Evolutionary conservation across 1,140 invertebrate genomes (phyloP).

Genomic region (Scaptodrosophila lebanonensis): DNA sequence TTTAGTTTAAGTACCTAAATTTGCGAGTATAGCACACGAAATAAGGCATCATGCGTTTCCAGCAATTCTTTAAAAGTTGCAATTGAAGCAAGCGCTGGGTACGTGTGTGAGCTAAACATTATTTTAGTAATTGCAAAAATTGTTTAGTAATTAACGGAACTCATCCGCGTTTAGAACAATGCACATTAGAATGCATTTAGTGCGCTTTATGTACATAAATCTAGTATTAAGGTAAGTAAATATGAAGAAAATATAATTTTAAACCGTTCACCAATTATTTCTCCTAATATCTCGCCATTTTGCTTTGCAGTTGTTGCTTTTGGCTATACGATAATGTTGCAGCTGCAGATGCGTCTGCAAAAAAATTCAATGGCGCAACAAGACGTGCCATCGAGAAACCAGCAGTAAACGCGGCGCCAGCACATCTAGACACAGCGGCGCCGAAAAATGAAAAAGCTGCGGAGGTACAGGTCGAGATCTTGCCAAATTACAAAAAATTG

Average conservation of each 20-base stretch:
- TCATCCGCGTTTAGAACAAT: constrained; percentile 31
- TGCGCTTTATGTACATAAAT: constrained; percentile 68
- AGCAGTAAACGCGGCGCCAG: no score
- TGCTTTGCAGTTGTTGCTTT: constrained; percentile 52
- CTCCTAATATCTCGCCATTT: neutral
- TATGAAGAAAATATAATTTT: neutral
- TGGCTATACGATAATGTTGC: constrained; percentile 65
- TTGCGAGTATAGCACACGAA: no score
- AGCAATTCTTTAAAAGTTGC: no score
- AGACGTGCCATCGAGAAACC: no score
- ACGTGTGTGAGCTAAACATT: no score
- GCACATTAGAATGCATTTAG: constrained; percentile 58
- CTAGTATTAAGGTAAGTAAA: constrained; percentile 46
- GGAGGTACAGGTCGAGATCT: neutral
- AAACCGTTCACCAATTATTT: constrained; percentile 9
- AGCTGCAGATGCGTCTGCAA: constrained; percentile 40
- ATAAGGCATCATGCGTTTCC: no score
- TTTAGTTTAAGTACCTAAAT: no score
- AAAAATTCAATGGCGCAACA: neutral
- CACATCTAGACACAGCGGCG: neutral
- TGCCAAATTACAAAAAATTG: constrained; percentile 24
- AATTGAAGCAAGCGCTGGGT: no score
- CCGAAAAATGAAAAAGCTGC: constrained; percentile 1
- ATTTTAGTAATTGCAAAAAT: constrained; percentile 4
- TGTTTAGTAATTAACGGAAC: constrained; percentile 4